Percentiles rank a stretch among this genome's conserved stretches.
These are phyloP conservation scores for Athene cunicularia DNA, from an alignment of 2,113 vertebrate species.

Conservation along the genomic window DNA sequence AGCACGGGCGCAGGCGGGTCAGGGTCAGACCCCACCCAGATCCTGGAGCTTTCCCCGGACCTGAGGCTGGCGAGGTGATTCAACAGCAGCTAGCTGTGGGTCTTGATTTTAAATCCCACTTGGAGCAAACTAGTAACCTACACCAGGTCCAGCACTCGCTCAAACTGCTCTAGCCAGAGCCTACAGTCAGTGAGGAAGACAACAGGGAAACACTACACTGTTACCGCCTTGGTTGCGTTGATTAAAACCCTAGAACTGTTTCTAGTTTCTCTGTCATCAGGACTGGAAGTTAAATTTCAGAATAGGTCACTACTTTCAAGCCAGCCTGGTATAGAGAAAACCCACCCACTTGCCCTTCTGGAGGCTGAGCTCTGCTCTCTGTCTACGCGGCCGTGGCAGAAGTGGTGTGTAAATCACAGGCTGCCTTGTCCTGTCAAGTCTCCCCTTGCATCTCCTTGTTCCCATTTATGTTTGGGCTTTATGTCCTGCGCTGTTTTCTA, in stretches of 20 bases:
- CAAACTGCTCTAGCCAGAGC: background rate
- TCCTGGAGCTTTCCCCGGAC: background rate
- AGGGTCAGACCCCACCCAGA: background rate
- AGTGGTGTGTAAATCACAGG: background rate
- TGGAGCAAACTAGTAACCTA: background rate
- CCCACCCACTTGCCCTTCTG: background rate
- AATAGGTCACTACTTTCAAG: background rate
- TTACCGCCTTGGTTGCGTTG: rapidly evolving
- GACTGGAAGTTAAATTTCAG: background rate
- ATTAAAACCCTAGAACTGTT: background rate
- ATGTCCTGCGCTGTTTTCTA: background rate
- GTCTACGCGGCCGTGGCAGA: background rate
- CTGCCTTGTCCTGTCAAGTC: too few species aligned
- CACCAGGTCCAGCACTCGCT: background rate
- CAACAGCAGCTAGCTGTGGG: background rate
- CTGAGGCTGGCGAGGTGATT: background rate
- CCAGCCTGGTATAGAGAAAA: background rate
- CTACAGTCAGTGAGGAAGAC: background rate
- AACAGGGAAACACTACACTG: background rate
- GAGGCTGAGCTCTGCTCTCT: background rate
- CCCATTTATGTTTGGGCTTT: background rate
- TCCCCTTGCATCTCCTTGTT: background rate
- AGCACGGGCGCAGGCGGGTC: rapidly evolving
- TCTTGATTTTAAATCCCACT: background rate
- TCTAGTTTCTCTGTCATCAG: background rate